phyloP scores from a whole-genome alignment of 2,113 vertebrate genomes.

The Prolemur simus region DNA sequence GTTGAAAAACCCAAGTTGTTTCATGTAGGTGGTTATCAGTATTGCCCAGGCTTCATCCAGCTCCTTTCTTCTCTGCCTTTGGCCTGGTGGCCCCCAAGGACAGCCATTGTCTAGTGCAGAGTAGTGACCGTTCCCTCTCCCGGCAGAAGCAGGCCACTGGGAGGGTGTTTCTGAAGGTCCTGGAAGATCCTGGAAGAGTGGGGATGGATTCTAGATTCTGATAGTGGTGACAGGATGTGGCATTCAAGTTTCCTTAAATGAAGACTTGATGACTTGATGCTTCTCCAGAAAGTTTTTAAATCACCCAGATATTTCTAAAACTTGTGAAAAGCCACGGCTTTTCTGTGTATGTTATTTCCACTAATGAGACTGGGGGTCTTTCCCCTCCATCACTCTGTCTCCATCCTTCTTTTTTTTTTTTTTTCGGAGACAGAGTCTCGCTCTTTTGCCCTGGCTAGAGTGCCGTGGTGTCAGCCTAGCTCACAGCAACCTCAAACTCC shows the following conservation, averaged over 20 bases:
- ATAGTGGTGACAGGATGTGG: fast-evolving
- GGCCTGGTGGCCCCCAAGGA: background rate
- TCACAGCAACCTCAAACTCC: no score
- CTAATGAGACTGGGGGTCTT: background rate
- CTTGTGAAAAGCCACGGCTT: background rate
- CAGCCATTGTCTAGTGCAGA: background rate
- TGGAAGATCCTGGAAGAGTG: background rate
- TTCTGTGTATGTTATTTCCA: background rate
- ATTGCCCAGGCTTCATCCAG: no score
- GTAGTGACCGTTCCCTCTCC: background rate
- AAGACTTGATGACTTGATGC: no score
- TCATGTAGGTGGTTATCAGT: no score
- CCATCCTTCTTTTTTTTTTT: background rate
- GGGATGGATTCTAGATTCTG: background rate
- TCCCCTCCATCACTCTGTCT: fast-evolving
- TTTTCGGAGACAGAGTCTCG: no score
- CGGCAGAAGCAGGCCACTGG: background rate
- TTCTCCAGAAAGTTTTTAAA: background rate
- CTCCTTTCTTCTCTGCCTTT: background rate
- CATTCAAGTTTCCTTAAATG: background rate
- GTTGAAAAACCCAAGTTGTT: background rate
- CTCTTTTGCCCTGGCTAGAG: no score
- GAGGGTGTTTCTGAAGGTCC: background rate
- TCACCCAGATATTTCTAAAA: background rate
- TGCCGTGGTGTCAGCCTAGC: no score